phyloP scores from a whole-genome alignment of 2,797 vertebrate genomes.

The Spinus olivaceus region DNA sequence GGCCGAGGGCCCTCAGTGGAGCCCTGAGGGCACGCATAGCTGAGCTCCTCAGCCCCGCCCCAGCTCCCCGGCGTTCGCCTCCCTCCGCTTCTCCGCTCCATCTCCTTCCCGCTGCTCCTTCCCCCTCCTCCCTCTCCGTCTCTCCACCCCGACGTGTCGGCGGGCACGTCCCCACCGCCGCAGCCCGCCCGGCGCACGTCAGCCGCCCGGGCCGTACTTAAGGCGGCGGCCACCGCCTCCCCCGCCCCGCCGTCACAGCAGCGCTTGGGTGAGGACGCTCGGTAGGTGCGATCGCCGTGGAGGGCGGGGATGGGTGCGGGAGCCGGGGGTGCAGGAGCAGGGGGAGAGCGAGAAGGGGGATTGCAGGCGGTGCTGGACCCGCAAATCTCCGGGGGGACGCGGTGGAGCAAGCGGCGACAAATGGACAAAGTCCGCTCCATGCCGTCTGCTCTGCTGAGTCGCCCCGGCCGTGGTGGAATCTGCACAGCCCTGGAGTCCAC shows the following conservation, averaged over 20 bases:
- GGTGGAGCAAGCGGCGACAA: not conserved
- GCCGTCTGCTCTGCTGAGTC: not conserved
- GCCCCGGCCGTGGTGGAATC: no score
- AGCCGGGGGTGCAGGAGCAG: not conserved
- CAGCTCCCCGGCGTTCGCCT: not conserved
- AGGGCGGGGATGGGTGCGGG: not conserved
- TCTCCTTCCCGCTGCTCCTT: not conserved
- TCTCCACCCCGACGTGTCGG: constrained; percentile 20
- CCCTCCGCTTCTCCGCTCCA: accelerated
- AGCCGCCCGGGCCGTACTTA: constrained; percentile 7
- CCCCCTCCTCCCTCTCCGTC: not conserved
- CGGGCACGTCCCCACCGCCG: constrained; percentile 16
- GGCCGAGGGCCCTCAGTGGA: not conserved
- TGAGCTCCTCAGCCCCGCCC: not conserved
- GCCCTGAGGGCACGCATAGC: not conserved
- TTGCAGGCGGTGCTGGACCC: not conserved
- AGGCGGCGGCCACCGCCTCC: not conserved
- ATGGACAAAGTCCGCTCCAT: not conserved
- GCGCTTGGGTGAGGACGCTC: accelerated
- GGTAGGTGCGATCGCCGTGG: not conserved
- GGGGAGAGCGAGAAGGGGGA: accelerated
- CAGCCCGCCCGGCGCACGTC: constrained; percentile 1
- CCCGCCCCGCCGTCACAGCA: not conserved
- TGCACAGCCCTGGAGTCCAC: not conserved
- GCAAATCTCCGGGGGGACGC: accelerated